Evolutionary conservation across 2,888 invertebrate species (phyloP).

Genomic region (Anthophora plumipes): DNA sequence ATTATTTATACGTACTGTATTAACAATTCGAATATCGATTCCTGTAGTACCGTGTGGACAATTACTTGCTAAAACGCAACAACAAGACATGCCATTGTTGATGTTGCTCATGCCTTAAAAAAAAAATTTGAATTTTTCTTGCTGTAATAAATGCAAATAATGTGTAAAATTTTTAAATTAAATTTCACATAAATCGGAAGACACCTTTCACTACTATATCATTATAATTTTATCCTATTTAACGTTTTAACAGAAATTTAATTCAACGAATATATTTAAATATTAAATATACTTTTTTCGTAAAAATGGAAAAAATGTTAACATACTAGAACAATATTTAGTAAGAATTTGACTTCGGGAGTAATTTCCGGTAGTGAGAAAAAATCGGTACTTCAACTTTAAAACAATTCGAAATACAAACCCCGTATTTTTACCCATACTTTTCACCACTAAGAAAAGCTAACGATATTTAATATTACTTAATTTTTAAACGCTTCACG

Average conservation of each 20-base stretch:
- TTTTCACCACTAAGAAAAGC: neutral
- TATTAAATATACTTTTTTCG: too few species aligned
- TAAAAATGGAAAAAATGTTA: too few species aligned
- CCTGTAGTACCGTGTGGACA: slow-evolving; percentile 62
- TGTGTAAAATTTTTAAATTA: too few species aligned
- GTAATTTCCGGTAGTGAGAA: too few species aligned
- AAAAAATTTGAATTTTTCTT: neutral
- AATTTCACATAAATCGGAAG: too few species aligned
- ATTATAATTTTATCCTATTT: too few species aligned
- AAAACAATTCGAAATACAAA: neutral
- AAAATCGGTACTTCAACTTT: neutral
- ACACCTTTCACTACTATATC: too few species aligned
- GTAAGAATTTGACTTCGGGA: too few species aligned
- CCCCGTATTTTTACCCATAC: neutral
- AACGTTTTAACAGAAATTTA: too few species aligned
- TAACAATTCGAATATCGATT: slow-evolving; percentile 78
- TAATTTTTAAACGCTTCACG: slow-evolving; percentile 17
- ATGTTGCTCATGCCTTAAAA: slow-evolving; percentile 36
- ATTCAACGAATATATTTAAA: too few species aligned
- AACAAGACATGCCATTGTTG: slow-evolving; percentile 39
- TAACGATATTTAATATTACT: neutral
- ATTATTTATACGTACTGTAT: slow-evolving; percentile 64
- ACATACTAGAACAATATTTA: too few species aligned
- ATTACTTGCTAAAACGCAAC: slow-evolving; percentile 64
- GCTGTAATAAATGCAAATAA: too few species aligned